Evolutionary conservation across 2,797 vertebrate species (phyloP), one percentile per base, ranked within the genome.

Genomic region (Tadarida brasiliensis): DNA sequence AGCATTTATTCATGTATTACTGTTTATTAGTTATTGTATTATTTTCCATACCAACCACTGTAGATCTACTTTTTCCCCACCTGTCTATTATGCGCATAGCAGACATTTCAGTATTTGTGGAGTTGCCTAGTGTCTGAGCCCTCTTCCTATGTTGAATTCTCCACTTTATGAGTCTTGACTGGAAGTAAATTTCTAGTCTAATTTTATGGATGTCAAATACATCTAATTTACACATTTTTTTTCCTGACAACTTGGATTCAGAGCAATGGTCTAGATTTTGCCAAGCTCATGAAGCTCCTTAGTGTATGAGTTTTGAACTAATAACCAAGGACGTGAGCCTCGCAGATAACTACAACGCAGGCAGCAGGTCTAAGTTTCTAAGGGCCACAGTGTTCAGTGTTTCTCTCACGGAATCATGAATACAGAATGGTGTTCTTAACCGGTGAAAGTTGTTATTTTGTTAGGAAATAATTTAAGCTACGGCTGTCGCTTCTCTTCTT

Each of bases 141-240:
- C 3, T 77, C 51, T 83, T 91, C 7, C 14, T 74, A 10, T 59
- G 8, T 76, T 88, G 16, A 89, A 57, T 11, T 78, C 20, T 80
- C 71, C 44, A 67, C 8, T 73, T 39, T 59, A n/a, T 88, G 24
- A 78, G 3, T 86, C 56, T 86, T 85, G 30, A 85, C 10, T 78
- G 10, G 20, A 91, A 86, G n/a, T 28, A 93, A 87, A 91, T 80
- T 88, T 22, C 24, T 77, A 49, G 20, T 74, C 28, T 19, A 94
- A 17, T 67, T 93, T 54, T 95, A 77, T 20, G 22, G 49, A 84
- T 57, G 17, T 33, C 61, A 24, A 70, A 59, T 15, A 1, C n/a
- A 80, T 44, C 24, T 86, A 30, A 28, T 2, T 63, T 92, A 82
- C 2, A 35, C 20, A 54, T 92, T 74, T 90, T 17, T 81, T 85